These are phyloP conservation scores for Nezara viridula DNA, from an alignment of 2,888 invertebrate species.

Conservation along the genomic window DNA sequence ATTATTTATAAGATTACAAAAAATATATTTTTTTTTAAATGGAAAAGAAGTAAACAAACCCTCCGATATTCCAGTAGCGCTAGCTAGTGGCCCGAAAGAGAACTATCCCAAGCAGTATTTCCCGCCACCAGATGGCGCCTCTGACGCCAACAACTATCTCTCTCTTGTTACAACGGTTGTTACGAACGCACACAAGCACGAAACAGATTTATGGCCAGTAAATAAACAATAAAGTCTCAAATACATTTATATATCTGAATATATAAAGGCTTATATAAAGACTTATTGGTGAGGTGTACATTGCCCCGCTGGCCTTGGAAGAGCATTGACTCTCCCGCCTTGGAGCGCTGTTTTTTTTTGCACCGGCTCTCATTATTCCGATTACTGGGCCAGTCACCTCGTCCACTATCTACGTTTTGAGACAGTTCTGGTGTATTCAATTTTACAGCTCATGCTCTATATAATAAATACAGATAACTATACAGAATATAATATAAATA, in stretches of 20 bases:
- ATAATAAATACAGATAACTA: too few relatives aligned
- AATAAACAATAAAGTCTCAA: background rate
- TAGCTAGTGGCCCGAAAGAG: background rate
- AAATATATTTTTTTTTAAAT: background rate
- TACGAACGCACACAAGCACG: background rate
- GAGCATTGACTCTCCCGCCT: slow-evolving; percentile 32
- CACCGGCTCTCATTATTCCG: slow-evolving; percentile 52
- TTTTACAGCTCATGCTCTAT: background rate
- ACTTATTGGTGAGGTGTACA: background rate
- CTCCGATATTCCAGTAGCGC: background rate
- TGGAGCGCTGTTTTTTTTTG: slow-evolving; percentile 24
- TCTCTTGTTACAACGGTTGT: background rate
- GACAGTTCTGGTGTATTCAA: background rate
- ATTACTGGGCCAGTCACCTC: slow-evolving; percentile 55
- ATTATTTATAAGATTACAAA: background rate
- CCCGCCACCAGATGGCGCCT: slow-evolving; percentile 37
- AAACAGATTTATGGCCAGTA: background rate
- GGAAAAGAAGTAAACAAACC: background rate
- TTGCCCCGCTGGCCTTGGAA: slow-evolving; percentile 33
- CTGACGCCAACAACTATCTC: background rate
- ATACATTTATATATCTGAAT: background rate
- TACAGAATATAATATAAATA: too few relatives aligned
- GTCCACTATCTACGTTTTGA: slow-evolving; percentile 45
- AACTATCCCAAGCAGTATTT: background rate
- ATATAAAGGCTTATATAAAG: background rate